These are phyloP conservation scores for Grammomys surdaster DNA, from an alignment of 2,113 vertebrate species.

Conservation along the genomic window DNA sequence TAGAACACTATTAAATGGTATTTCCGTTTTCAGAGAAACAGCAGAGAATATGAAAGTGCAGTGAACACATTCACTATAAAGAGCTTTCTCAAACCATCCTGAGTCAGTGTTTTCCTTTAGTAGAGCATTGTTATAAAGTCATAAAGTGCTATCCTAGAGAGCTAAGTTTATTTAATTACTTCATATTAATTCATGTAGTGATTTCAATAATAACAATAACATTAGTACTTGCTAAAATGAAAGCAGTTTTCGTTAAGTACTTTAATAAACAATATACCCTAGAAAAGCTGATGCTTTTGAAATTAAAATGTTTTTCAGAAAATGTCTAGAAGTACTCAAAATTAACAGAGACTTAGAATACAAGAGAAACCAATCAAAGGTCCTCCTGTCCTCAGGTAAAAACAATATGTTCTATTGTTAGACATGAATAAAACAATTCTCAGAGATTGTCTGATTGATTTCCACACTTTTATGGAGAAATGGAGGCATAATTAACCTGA, in stretches of 20 bases:
- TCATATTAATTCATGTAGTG: constrained; percentile 14
- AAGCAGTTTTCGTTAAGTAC: constrained; percentile 16
- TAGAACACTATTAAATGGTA: constrained; percentile 65
- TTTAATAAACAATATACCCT: not conserved
- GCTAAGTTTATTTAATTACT: not conserved
- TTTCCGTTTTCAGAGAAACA: constrained; percentile 49
- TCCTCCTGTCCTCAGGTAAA: constrained; percentile 60
- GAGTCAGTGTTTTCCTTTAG: constrained; percentile 55
- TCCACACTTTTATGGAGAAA: not conserved
- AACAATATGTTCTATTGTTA: not conserved
- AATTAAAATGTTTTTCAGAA: constrained; percentile 1
- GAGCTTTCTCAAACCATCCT: constrained; percentile 32
- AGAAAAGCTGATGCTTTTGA: not conserved
- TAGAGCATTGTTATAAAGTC: constrained; percentile 24
- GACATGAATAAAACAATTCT: not conserved
- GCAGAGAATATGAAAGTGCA: constrained; percentile 31
- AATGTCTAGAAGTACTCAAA: constrained; percentile 55
- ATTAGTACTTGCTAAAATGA: constrained; percentile 50
- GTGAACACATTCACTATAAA: constrained; percentile 45
- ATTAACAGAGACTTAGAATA: constrained; percentile 69
- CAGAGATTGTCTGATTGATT: not conserved
- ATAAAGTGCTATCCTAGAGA: constrained; percentile 34
- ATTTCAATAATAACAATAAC: constrained; percentile 14
- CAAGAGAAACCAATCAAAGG: constrained; percentile 65
- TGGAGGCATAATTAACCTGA: not conserved